Evolutionary conservation across 2,888 invertebrate genomes (phyloP).

Genomic region (Frankliniella intonsa): DNA sequence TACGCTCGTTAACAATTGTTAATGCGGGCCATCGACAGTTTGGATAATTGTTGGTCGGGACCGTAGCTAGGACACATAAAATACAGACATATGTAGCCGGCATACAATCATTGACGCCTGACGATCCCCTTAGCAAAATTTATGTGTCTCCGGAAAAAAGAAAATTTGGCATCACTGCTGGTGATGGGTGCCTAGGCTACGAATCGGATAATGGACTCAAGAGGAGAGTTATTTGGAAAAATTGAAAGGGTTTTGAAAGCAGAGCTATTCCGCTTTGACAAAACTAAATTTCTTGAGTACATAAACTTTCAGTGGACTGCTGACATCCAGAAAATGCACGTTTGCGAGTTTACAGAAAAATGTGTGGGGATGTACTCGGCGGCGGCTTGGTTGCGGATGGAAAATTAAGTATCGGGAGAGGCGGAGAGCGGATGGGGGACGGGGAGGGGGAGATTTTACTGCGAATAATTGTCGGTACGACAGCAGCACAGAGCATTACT

Average conservation of each 20-base stretch:
- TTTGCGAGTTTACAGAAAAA: neutral
- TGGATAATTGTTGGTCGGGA: too few relatives aligned
- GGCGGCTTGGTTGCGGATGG: neutral
- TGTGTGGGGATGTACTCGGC: neutral
- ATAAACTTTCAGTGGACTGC: neutral
- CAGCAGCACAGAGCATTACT: too few relatives aligned
- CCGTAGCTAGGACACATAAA: too few relatives aligned
- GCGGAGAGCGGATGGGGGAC: neutral
- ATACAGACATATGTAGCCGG: too few relatives aligned
- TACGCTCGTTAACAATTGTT: too few relatives aligned
- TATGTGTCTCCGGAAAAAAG: neutral
- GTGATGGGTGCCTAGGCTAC: neutral
- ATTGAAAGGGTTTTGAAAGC: neutral
- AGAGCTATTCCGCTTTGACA: neutral
- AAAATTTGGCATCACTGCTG: conserved; percentile 14
- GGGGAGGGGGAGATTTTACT: neutral
- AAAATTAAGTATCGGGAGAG: neutral
- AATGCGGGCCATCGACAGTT: too few relatives aligned
- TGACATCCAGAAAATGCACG: neutral
- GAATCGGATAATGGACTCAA: too few relatives aligned
- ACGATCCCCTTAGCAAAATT: neutral
- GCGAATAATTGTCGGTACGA: neutral
- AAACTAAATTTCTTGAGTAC: neutral
- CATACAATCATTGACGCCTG: neutral
- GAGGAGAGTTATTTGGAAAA: too few relatives aligned